Percentiles rank a stretch among this genome's conserved stretches.
Evolutionary conservation across 2,113 vertebrate genomes (phyloP).

Genomic region (Dipodomys ordii): DNA sequence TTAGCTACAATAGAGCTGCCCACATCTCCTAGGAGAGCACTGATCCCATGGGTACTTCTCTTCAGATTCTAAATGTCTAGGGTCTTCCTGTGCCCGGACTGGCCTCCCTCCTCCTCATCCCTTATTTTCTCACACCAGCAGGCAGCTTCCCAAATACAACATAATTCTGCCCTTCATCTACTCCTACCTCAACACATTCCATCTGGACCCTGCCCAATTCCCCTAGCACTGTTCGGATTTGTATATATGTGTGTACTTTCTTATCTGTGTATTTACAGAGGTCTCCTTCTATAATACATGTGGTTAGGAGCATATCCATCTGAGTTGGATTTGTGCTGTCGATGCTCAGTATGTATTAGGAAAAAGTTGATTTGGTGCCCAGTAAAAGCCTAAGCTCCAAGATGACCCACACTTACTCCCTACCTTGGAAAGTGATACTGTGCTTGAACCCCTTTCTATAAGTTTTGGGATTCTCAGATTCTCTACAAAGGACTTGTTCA

Average conservation of each 20-base stretch:
- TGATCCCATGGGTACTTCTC: fast-evolving
- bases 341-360: background rate
- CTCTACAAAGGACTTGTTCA: background rate
- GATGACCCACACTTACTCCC: too few relatives aligned
- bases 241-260: too few relatives aligned
- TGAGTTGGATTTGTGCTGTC: background rate
- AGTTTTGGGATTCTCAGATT: background rate
- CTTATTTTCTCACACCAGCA: background rate
- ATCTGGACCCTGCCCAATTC: background rate
- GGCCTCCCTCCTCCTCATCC: background rate
- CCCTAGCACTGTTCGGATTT: too few relatives aligned
- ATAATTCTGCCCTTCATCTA: too few relatives aligned
- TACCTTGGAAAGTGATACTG: background rate
- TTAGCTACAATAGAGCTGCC: fast-evolving
- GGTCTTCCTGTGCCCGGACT: background rate
- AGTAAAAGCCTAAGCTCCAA: background rate
- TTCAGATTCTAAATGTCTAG: background rate
- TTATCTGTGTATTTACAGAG: background rate
- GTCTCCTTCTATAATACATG: background rate
- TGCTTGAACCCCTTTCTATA: background rate
- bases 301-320: background rate
- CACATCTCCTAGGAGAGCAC: background rate
- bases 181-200: background rate
- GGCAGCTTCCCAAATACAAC: background rate
- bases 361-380: background rate